Base-by-base conservation (phyloP, 2,888 invertebrate species). In the Cerastis rubricosa region DNA sequence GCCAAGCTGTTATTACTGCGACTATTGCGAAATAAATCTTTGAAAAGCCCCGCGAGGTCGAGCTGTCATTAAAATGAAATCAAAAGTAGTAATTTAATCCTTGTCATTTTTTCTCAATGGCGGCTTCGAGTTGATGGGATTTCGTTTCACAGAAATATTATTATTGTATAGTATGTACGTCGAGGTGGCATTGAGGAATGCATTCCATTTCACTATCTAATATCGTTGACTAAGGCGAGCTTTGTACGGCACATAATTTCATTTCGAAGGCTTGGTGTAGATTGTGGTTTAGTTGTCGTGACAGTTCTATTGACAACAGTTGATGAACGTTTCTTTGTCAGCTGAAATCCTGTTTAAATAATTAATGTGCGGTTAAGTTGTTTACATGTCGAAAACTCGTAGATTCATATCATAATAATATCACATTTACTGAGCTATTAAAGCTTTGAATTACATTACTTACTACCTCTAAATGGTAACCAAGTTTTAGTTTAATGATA, bases 51-150 rank as follows among this genome's bases (percentile, higher is more conserved):
- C 78, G 69, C 71, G 91, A 94, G 92, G 92, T 89, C 91, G 79
- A 54, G 70, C 84, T 87, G 91, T 91, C 92, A 92, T 94, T 93
- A 93, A 92, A 93, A 93, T 89, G 91, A 94, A 94, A 94, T 94
- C 92, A 94, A 93, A 92, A 93, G 93, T 92, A 84, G 92, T 92
- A 93, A 93, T 92, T 92, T 92, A 91, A 93, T 90, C 91, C 91
- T 91, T 89, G 89, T 91, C 80, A 87, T 85, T 91, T 92, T 93
- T 92, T 92, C 89, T 88, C 86, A 81, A 87, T 86, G 89, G 80
- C 87, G 88, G 76, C 88, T 87, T 81, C 84, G 83, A 81, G 80
- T 87, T 88, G 86, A 88, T 89, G 89, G 88, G 90, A 90, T 93
- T 91, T 90, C 80, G 89, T 92, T 91, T 89, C 89, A 88, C 80